phyloP scores from a whole-genome alignment of 2,888 invertebrate species.

The Neoascia interrupta region DNA sequence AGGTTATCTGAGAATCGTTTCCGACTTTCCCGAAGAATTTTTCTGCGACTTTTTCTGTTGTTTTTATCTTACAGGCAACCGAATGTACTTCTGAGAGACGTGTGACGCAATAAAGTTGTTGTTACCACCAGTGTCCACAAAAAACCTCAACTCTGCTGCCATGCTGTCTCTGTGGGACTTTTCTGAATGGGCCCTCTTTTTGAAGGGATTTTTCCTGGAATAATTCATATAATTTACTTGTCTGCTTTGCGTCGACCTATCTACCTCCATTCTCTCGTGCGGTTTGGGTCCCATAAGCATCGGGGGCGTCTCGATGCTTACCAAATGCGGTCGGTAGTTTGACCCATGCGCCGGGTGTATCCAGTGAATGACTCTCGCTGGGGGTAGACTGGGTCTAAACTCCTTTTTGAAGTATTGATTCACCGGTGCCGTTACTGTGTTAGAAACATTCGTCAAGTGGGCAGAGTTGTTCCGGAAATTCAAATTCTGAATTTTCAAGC shows the following conservation, averaged over 20 bases:
- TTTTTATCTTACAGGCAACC: neutral
- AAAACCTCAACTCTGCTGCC: neutral
- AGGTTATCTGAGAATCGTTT: neutral
- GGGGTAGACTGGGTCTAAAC: neutral
- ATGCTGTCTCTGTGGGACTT: neutral
- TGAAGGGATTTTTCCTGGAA: neutral
- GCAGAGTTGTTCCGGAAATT: neutral
- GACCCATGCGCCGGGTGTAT: neutral
- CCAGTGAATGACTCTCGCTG: neutral
- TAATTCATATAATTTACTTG: constrained; percentile 11
- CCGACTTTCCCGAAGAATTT: neutral
- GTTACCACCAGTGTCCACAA: neutral
- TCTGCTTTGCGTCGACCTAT: neutral
- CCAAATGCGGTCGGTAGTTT: too few species aligned
- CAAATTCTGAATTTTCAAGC: neutral
- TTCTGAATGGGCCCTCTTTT: neutral
- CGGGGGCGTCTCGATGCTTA: neutral
- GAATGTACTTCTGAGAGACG: constrained; percentile 1
- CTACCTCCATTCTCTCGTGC: neutral
- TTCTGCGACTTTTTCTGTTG: neutral
- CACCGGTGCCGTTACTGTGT: neutral
- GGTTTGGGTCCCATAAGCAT: neutral
- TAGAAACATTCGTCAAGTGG: neutral
- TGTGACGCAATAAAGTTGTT: neutral
- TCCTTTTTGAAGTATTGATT: neutral